Percentiles rank a stretch among this genome's conserved stretches.
These are phyloP conservation scores for Tylochromis polylepis DNA, from an alignment of 2,113 vertebrate species.

Conservation along the genomic window DNA sequence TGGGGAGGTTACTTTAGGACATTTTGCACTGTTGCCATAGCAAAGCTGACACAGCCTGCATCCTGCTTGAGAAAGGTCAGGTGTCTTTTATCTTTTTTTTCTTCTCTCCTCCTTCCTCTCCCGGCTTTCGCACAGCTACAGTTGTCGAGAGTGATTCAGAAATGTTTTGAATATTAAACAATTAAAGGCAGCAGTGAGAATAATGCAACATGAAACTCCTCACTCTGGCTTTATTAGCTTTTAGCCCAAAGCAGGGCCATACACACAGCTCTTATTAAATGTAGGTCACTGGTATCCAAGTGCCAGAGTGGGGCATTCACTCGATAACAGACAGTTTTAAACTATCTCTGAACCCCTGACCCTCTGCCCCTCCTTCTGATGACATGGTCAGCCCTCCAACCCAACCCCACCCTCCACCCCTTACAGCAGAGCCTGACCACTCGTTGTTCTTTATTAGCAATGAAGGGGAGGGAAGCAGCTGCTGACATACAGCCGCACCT, in stretches of 20 bases:
- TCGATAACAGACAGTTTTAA: constrained; percentile 36
- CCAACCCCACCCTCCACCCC: background rate
- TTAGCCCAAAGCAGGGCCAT: background rate
- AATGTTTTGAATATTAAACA: constrained; percentile 18
- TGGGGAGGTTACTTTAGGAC: constrained; percentile 77
- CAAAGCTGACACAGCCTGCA: constrained; percentile 54
- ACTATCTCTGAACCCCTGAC: constrained; percentile 42
- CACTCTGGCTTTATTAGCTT: background rate
- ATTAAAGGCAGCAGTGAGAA: background rate
- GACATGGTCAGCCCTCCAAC: constrained; percentile 1
- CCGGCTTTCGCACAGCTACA: background rate
- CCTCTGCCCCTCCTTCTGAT: background rate
- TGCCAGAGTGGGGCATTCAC: constrained; percentile 25
- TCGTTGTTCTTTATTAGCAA: constrained; percentile 51
- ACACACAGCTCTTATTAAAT: background rate
- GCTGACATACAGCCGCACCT: background rate
- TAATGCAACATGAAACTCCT: background rate
- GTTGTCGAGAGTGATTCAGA: background rate
- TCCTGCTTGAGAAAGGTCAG: constrained; percentile 69
- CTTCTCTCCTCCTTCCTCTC: background rate
- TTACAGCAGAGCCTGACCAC: constrained; percentile 35
- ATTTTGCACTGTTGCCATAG: constrained; percentile 70
- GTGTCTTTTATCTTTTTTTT: constrained; percentile 56
- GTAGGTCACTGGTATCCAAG: constrained; percentile 19
- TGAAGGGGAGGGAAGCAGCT: constrained; percentile 23